phyloP scores from a whole-genome alignment of 2,797 vertebrate species.

The Lepus townsendii region DNA sequence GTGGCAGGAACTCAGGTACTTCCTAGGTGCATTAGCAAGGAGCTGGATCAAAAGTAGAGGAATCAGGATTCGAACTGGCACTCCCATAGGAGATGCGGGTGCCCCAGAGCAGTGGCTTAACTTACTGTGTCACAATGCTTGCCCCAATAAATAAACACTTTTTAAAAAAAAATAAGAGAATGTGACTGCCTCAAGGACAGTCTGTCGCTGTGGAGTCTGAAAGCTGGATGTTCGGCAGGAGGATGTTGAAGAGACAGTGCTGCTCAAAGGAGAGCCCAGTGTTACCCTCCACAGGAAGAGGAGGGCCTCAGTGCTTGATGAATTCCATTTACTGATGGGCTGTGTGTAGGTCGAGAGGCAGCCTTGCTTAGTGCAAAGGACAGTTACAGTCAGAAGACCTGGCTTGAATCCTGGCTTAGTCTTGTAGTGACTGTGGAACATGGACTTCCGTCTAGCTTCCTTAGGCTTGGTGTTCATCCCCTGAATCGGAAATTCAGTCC shows the following conservation, averaged over 20 bases:
- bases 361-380: neutral
- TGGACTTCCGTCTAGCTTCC: neutral
- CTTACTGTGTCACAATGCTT: too few relatives aligned
- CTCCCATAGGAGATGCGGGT: too few relatives aligned
- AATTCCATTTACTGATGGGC: conserved; percentile 30
- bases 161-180: neutral
- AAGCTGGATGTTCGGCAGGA: neutral
- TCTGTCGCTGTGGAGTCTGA: neutral
- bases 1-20: too few relatives aligned
- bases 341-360: neutral
- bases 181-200: neutral
- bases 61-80: too few relatives aligned
- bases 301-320: neutral
- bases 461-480: conserved; percentile 4
- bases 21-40: too few relatives aligned
- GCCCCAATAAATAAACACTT: too few relatives aligned
- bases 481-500: neutral
- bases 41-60: too few relatives aligned
- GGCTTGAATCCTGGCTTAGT: conserved; percentile 8
- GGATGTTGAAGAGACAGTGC: neutral
- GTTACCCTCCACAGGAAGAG: neutral
- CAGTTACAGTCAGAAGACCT: neutral
- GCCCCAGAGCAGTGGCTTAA: too few relatives aligned
- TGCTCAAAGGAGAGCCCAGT: neutral
- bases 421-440: neutral